Conservation (phyloP, 2,888 invertebrate genomes). For the Incurvaria masculella region DNA sequence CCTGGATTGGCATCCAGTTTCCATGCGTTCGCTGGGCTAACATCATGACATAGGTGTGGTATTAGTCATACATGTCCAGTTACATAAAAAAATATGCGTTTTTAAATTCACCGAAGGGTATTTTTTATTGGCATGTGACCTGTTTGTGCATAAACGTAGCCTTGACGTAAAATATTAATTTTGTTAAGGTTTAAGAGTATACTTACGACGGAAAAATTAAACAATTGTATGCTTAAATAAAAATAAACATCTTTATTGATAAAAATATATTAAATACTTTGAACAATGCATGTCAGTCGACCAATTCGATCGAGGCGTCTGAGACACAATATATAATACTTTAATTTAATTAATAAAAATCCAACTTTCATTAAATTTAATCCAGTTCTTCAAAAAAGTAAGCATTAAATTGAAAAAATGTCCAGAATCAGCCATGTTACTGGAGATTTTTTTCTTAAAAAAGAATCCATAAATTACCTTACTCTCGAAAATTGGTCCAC, state of each 20-base stretch:
- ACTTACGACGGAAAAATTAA: conserved; percentile 3
- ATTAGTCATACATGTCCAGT: too few species aligned
- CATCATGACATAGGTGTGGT: too few species aligned
- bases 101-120: too few species aligned
- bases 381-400: neutral
- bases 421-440: conserved; percentile 47
- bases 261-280: conserved; percentile 4
- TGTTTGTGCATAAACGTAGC: too few species aligned
- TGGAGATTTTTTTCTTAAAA: conserved; percentile 38
- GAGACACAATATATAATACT: too few species aligned
- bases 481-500: conserved; percentile 24
- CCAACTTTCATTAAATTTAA: conserved; percentile 18
- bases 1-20: too few species aligned
- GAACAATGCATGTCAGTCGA: neutral
- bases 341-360: conserved; percentile 11
- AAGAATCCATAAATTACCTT: conserved; percentile 5
- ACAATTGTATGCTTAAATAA: conserved; percentile 27
- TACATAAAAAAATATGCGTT: too few species aligned
- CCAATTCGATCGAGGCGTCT: too few species aligned
- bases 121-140: too few species aligned
- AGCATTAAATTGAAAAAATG: conserved; percentile 29
- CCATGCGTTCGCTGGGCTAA: too few species aligned
- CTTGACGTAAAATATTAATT: too few species aligned
- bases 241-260: conserved; percentile 38
- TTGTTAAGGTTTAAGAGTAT: too few species aligned